Conservation (phyloP, 2,113 vertebrate species). For the Neogobius melanostomus region DNA sequence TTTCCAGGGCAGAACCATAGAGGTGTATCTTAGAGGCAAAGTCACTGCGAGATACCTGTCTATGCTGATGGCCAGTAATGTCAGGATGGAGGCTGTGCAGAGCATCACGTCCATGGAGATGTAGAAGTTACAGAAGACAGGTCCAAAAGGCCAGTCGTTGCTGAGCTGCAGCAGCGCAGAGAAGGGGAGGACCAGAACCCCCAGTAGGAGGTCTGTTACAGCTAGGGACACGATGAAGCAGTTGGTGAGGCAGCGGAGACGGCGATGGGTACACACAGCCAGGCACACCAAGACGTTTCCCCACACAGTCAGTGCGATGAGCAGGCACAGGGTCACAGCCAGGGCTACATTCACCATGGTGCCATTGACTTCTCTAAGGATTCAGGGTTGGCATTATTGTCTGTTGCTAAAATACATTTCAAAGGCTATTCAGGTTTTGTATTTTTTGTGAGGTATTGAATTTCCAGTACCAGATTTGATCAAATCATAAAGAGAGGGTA, state of each 20-base stretch:
- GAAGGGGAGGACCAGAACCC: conserved; percentile 90
- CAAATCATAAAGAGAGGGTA: neutral
- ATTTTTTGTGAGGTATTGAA: neutral
- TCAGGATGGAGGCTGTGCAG: conserved; percentile 96
- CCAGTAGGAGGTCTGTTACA: conserved; percentile 88
- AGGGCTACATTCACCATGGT: conserved; percentile 71
- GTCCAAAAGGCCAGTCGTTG: conserved; percentile 81
- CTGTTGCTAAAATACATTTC: neutral
- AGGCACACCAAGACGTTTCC: conserved; percentile 93
- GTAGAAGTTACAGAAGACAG: conserved; percentile 88
- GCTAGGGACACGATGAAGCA: conserved; percentile 94
- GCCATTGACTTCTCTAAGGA: conserved; percentile 21
- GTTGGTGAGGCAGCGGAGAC: conserved; percentile 90
- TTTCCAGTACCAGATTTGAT: neutral
- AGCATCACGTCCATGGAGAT: conserved; percentile 95
- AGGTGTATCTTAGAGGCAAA: conserved; percentile 85
- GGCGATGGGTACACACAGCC: conserved; percentile 84
- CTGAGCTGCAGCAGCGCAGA: conserved; percentile 84
- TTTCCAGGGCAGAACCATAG: conserved; percentile 79
- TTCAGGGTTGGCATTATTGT: conserved; percentile 11
- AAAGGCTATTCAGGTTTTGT: neutral
- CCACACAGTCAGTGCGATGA: conserved; percentile 84
- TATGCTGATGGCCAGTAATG: conserved; percentile 92
- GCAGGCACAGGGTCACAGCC: conserved; percentile 70
- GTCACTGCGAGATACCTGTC: conserved; percentile 93